Conservation (phyloP, 2,113 vertebrate genomes). For the Ctenodactylus gundi region DNA sequence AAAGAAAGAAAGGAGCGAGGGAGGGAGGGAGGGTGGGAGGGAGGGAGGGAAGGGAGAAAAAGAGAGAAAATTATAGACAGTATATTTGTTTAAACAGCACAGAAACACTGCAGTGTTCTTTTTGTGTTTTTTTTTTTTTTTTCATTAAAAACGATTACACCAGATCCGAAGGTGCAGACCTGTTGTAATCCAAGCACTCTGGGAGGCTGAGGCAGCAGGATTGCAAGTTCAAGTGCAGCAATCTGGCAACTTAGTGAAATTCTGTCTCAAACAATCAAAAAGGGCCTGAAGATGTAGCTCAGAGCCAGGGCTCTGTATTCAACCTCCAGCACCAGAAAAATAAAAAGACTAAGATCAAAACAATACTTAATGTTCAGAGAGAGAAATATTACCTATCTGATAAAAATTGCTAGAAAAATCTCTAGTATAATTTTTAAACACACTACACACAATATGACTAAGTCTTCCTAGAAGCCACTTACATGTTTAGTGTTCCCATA, state of each 20-base stretch:
- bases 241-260: too few relatives aligned
- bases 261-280: too few relatives aligned
- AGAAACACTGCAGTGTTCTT: not conserved
- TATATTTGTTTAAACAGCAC: not conserved
- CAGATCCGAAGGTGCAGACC: not conserved
- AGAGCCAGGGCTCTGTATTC: too few relatives aligned
- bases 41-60: too few relatives aligned
- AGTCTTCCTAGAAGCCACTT: not conserved
- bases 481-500: not conserved
- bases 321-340: too few relatives aligned
- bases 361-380: slow-evolving; percentile 17
- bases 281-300: too few relatives aligned
- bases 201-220: too few relatives aligned
- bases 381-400: not conserved
- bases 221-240: too few relatives aligned
- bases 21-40: too few relatives aligned
- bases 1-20: too few relatives aligned
- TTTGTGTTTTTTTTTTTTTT: not conserved
- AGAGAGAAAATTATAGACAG: slow-evolving; percentile 7
- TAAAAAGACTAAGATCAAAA: not conserved
- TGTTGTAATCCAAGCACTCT: too few relatives aligned
- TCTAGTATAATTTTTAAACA: not conserved
- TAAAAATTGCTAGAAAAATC: slow-evolving; percentile 25
- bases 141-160: not conserved
- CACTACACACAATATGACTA: not conserved